phyloP scores from a whole-genome alignment of 2,797 vertebrate species.

The Chrosomus eos region DNA sequence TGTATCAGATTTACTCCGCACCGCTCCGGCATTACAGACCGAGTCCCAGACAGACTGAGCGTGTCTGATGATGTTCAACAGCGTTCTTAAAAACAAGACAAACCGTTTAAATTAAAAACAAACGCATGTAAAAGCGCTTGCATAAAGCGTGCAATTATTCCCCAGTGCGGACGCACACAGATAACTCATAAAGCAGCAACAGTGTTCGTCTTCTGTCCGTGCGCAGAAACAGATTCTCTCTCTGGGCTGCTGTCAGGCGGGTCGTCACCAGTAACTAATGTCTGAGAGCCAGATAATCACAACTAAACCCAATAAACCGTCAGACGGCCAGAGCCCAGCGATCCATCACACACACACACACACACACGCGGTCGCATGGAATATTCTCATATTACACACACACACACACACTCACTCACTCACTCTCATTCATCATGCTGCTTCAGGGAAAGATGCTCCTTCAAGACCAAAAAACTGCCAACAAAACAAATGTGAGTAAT shows the following conservation, averaged over 20 bases:
- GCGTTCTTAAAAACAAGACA: constrained; percentile 29
- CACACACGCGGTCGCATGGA: constrained; percentile 66
- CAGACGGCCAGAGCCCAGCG: constrained; percentile 78
- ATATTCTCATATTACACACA: constrained; percentile 39
- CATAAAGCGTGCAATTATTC: constrained; percentile 15
- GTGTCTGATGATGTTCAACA: background rate
- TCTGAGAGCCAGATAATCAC: constrained; percentile 96
- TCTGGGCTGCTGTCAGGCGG: constrained; percentile 79
- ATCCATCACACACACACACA: constrained; percentile 72
- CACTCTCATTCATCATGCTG: constrained; percentile 91
- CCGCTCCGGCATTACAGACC: background rate
- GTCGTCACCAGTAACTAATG: constrained; percentile 90
- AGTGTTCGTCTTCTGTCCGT: constrained; percentile 49
- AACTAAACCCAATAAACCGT: constrained; percentile 99
- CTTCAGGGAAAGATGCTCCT: constrained; percentile 94
- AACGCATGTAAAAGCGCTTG: constrained; percentile 11
- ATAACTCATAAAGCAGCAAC: constrained; percentile 55
- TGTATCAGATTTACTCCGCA: background rate
- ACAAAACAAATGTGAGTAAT: constrained; percentile 99
- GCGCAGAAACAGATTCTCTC: constrained; percentile 68
- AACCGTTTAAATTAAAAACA: constrained; percentile 20
- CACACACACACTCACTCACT: constrained; percentile 14
- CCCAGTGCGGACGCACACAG: constrained; percentile 73
- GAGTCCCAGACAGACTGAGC: background rate
- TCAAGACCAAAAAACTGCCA: constrained; percentile 90